Conservation (phyloP, 2,797 vertebrate species). For the Morelia viridis region DNA sequence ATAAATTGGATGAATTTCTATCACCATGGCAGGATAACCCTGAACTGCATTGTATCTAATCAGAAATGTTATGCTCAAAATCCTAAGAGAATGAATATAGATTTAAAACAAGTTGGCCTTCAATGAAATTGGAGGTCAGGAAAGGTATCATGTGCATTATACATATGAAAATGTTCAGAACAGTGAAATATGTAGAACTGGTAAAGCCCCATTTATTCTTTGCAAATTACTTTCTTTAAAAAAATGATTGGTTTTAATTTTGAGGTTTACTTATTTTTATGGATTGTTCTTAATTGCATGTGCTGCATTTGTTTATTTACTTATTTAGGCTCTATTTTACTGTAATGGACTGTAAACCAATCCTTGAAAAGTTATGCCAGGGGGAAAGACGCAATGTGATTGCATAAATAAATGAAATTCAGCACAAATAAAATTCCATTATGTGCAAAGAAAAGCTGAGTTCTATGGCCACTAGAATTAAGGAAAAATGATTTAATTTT, state of each 20-base stretch:
- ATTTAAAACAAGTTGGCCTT: conserved; percentile 26
- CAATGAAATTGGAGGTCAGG: conserved; percentile 28
- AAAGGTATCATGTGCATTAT: neutral
- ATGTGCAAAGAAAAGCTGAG: neutral
- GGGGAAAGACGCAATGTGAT: neutral
- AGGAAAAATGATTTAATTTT: neutral
- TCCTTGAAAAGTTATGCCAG: neutral
- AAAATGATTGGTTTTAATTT: neutral
- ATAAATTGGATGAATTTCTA: conserved; percentile 41
- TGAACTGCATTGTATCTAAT: conserved; percentile 39
- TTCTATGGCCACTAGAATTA: neutral
- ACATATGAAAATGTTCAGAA: neutral
- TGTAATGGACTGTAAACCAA: neutral
- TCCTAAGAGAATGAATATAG: conserved; percentile 37
- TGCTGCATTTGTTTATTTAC: neutral
- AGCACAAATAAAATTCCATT: neutral
- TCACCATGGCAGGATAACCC: conserved; percentile 14
- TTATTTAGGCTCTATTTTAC: neutral
- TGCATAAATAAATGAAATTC: neutral
- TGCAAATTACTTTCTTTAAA: neutral
- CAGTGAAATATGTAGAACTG: neutral
- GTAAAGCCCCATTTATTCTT: neutral
- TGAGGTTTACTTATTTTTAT: neutral
- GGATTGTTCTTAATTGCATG: neutral
- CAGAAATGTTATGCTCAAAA: conserved; percentile 43